These are phyloP conservation scores for Sphaerophoria rueppellii DNA, from an alignment of 2,888 invertebrate species.

Conservation along the genomic window DNA sequence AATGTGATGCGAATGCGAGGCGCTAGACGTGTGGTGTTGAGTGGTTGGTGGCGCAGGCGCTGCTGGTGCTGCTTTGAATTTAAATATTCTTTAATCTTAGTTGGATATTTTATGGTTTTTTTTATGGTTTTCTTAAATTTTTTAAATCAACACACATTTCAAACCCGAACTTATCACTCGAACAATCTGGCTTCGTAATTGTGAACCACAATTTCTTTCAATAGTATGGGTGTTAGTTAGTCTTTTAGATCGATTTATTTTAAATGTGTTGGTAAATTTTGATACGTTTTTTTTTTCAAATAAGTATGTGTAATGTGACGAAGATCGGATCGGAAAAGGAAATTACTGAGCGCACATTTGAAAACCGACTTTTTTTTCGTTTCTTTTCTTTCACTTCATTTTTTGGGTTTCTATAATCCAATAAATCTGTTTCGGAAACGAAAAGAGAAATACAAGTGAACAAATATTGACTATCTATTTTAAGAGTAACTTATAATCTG, in stretches of 20 bases:
- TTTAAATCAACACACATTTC: constrained; percentile 65
- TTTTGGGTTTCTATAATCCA: constrained; percentile 50
- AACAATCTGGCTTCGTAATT: constrained; percentile 50
- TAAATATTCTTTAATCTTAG: constrained; percentile 50
- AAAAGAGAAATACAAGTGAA: constrained; percentile 50
- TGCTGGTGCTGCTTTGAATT: constrained; percentile 30
- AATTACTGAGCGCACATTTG: constrained; percentile 46
- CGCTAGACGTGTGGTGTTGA: constrained; percentile 5
- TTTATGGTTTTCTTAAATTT: constrained; percentile 55
- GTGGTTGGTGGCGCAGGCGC: constrained; percentile 38
- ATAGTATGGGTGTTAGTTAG: constrained; percentile 67
- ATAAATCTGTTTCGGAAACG: constrained; percentile 41
- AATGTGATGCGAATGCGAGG: constrained; percentile 41
- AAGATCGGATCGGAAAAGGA: constrained; percentile 39
- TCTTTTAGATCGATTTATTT: constrained; percentile 50
- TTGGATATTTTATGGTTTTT: constrained; percentile 60
- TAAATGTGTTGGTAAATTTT: constrained; percentile 8
- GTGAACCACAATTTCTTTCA: constrained; percentile 32
- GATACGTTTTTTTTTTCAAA: constrained; percentile 23
- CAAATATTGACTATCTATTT: constrained; percentile 38
- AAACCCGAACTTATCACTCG: constrained; percentile 68
- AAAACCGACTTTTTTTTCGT: constrained; percentile 8
- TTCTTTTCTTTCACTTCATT: background rate
- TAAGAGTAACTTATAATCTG: constrained; percentile 39
- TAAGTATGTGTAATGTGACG: constrained; percentile 49